These are phyloP conservation scores for Manis crassicaudata DNA, from an alignment of 2,797 vertebrate species.

Conservation along the genomic window DNA sequence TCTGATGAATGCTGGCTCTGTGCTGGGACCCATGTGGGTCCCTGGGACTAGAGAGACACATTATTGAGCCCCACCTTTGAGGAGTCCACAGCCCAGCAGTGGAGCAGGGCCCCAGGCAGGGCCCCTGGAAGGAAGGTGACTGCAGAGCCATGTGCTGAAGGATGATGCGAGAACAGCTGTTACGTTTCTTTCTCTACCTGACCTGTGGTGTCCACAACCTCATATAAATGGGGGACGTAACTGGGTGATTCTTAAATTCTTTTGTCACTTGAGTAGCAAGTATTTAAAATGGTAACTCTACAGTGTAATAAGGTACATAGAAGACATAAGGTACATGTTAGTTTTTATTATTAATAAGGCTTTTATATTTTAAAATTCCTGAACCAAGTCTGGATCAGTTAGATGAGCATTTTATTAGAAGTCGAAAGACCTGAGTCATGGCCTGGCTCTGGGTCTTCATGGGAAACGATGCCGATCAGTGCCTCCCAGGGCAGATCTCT, in stretches of 20 bases:
- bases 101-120: not conserved
- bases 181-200: not conserved
- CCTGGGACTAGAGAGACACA: not conserved
- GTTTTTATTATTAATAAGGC: not conserved
- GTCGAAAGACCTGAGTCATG: not conserved
- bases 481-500: not conserved
- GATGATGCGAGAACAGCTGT: not conserved
- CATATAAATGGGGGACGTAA: not conserved
- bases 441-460: not conserved
- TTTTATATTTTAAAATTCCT: not conserved
- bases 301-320: too few species aligned
- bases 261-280: not conserved
- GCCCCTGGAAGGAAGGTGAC: not conserved
- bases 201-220: not conserved
- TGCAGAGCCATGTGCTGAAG: not conserved
- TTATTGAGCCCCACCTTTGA: not conserved
- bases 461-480: not conserved
- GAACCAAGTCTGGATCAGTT: not conserved
- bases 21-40: too few species aligned
- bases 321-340: not conserved
- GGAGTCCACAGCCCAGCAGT: not conserved
- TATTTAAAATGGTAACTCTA: not conserved
- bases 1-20: not conserved
- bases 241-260: not conserved
- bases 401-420: not conserved